Evolutionary conservation across 2,113 vertebrate genomes (phyloP).

Genomic region (Psettodes erumei): DNA sequence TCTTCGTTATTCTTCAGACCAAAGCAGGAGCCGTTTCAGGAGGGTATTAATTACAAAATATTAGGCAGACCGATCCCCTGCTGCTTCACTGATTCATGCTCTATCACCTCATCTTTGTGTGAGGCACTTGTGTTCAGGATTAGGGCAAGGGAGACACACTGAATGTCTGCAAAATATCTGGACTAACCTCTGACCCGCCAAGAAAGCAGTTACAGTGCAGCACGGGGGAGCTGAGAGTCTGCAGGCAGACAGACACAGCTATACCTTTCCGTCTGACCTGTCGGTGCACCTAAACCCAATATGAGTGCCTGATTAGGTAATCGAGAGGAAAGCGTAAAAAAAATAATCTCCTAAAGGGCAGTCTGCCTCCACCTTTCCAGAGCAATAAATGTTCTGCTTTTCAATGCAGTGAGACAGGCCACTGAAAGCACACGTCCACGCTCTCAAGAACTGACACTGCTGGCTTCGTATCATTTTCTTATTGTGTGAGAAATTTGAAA

Average conservation of each 20-base stretch:
- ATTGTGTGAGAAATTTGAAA: conserved; percentile 1
- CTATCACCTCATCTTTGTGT: conserved; percentile 43
- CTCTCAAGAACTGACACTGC: not conserved
- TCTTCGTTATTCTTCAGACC: not conserved
- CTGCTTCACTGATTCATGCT: conserved; percentile 18
- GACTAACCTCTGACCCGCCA: conserved; percentile 19
- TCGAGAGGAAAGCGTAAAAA: conserved; percentile 44
- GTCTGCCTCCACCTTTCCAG: conserved; percentile 48
- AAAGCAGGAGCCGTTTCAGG: conserved; percentile 12
- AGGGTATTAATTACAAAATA: conserved; percentile 29
- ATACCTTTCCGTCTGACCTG: conserved; percentile 49
- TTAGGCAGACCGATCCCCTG: conserved; percentile 8
- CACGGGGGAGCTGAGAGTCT: not conserved
- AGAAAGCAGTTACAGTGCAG: conserved; percentile 14
- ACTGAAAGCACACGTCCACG: conserved; percentile 4
- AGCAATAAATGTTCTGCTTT: conserved; percentile 32
- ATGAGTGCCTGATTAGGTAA: conserved; percentile 59
- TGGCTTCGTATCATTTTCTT: not conserved
- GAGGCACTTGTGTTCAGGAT: not conserved
- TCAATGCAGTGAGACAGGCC: not conserved
- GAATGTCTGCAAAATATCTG: conserved; percentile 32
- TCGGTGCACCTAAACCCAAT: conserved; percentile 48
- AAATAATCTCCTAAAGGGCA: conserved; percentile 39
- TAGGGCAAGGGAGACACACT: conserved; percentile 5
- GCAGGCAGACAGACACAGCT: conserved; percentile 35